Conservation (phyloP, 1,140 invertebrate species). For the Capitella teleta region DNA sequence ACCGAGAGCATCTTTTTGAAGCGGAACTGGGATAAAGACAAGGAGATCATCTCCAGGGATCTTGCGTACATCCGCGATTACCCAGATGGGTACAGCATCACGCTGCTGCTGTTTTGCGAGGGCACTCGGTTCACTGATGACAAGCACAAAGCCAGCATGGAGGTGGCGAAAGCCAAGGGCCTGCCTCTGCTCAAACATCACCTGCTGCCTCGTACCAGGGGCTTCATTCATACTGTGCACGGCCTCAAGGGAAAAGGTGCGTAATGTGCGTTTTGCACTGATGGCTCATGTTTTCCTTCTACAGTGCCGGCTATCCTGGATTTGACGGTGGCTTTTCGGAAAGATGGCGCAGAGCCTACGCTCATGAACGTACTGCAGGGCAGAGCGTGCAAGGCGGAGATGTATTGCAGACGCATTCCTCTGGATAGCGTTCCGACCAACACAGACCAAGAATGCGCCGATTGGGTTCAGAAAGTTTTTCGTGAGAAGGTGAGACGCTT, state of each 20-base stretch:
- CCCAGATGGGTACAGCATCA: slow-evolving; percentile 37
- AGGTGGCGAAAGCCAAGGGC: slow-evolving; percentile 75
- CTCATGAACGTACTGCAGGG: slow-evolving; percentile 73
- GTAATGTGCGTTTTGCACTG: slow-evolving; percentile 1
- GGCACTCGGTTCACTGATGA: slow-evolving; percentile 80
- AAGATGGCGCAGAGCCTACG: slow-evolving; percentile 47
- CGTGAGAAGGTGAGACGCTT: slow-evolving; percentile 56
- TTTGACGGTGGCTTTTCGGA: slow-evolving; percentile 62
- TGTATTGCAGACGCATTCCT: slow-evolving; percentile 60
- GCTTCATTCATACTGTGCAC: slow-evolving; percentile 52
- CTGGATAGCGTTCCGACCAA: slow-evolving; percentile 66
- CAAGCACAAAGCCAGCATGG: slow-evolving; percentile 76
- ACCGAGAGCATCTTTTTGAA: slow-evolving; percentile 85
- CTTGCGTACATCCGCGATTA: slow-evolving; percentile 72
- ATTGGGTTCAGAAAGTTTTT: slow-evolving; percentile 72
- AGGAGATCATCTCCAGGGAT: slow-evolving; percentile 63
- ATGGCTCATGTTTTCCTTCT: background rate
- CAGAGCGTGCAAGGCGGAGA: slow-evolving; percentile 58
- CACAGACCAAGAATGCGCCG: slow-evolving; percentile 58
- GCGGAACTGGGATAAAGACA: slow-evolving; percentile 81
- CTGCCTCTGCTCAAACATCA: slow-evolving; percentile 77
- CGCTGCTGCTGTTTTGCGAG: slow-evolving; percentile 78
- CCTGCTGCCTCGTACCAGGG: slow-evolving; percentile 81
- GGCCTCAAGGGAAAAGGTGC: slow-evolving; percentile 33
- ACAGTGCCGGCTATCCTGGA: slow-evolving; percentile 69